These are phyloP conservation scores for Uria lomvia DNA, from an alignment of 2,113 vertebrate species.

Conservation along the genomic window DNA sequence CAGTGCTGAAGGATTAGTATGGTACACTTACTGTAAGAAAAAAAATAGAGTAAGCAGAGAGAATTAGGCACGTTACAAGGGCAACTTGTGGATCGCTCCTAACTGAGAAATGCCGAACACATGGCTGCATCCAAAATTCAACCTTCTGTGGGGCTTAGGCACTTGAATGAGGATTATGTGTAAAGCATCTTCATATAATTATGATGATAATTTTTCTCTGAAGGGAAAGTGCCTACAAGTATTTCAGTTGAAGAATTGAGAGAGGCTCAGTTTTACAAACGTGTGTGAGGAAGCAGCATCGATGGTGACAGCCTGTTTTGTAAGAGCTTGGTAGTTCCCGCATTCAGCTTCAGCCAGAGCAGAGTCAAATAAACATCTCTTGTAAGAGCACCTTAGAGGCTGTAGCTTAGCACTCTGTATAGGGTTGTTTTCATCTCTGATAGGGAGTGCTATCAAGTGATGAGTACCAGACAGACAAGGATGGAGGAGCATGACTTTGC, in stretches of 20 bases:
- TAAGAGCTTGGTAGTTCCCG: not conserved
- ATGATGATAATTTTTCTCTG: not conserved
- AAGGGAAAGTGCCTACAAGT: not conserved
- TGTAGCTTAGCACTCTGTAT: not conserved
- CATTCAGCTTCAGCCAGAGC: not conserved
- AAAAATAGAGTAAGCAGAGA: not conserved
- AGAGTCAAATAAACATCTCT: not conserved
- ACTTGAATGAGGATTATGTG: not conserved
- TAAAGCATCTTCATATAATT: not conserved
- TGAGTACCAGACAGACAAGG: too few species aligned
- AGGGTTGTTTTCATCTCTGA: not conserved
- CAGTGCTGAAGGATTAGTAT: not conserved
- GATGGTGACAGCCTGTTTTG: not conserved
- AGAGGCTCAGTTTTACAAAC: not conserved
- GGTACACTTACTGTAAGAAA: not conserved
- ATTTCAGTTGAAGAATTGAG: not conserved
- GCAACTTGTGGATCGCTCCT: not conserved
- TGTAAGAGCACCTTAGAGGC: not conserved
- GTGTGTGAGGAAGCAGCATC: not conserved
- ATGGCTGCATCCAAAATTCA: not conserved
- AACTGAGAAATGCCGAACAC: not conserved
- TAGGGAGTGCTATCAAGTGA: rapidly evolving
- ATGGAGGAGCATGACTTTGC: not conserved
- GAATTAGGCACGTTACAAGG: not conserved
- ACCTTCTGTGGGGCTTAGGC: not conserved